phyloP scores from a whole-genome alignment of 2,888 invertebrate species.

The Brassicogethes aeneus region DNA sequence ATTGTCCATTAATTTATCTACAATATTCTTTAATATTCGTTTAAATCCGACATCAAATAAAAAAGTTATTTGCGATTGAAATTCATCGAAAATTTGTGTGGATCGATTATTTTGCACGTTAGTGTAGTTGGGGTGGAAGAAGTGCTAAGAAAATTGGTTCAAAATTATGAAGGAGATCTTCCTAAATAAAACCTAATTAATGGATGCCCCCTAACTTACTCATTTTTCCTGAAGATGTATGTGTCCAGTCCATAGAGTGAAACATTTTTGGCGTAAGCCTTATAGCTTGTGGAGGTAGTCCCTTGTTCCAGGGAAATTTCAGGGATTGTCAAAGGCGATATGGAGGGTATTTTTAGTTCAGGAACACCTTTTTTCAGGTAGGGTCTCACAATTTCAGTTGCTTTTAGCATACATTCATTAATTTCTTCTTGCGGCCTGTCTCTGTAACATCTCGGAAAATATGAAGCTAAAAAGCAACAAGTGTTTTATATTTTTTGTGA shows the following conservation, averaged over 20 bases:
- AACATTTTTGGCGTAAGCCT: constrained; percentile 9
- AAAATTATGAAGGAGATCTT: neutral
- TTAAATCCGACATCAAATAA: too few species aligned
- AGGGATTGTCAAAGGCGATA: constrained; percentile 9
- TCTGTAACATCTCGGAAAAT: constrained; percentile 13
- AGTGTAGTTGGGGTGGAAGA: too few species aligned
- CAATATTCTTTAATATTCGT: too few species aligned
- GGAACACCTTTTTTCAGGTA: constrained; percentile 8
- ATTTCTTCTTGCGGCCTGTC: constrained; percentile 8
- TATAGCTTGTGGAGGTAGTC: constrained; percentile 8
- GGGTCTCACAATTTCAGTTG: constrained; percentile 12
- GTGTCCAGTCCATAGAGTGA: constrained; percentile 10
- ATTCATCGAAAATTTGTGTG: too few species aligned
- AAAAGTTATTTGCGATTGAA: too few species aligned
- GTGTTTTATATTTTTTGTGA: too few species aligned
- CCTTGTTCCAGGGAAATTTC: constrained; percentile 12
- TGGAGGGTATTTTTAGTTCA: constrained; percentile 7
- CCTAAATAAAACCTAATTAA: neutral
- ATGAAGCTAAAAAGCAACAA: neutral
- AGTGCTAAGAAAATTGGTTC: too few species aligned
- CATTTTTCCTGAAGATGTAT: constrained; percentile 13
- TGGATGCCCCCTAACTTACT: constrained; percentile 6
- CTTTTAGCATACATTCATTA: constrained; percentile 12
- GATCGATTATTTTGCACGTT: too few species aligned
- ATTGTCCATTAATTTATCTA: too few species aligned